phyloP scores from a whole-genome alignment of 2,888 invertebrate genomes.

The Acheta domesticus region DNA sequence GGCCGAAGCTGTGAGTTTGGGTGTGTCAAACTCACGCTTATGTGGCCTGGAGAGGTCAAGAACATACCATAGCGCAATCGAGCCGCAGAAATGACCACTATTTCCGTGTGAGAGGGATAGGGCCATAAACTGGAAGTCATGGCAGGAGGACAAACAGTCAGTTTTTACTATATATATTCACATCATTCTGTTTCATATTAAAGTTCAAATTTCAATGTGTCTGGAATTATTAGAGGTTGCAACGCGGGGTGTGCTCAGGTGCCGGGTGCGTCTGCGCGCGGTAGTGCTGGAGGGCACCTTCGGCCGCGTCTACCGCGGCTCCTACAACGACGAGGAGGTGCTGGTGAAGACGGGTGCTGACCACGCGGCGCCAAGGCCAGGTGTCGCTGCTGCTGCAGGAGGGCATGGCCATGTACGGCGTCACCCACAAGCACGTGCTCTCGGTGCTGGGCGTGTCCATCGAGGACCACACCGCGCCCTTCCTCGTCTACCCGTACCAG shows the following conservation, averaged over 20 bases:
- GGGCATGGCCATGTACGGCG: slow-evolving; percentile 63
- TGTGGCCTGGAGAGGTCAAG: too few species aligned
- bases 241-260: slow-evolving; percentile 52
- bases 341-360: slow-evolving; percentile 70
- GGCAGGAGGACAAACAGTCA: too few species aligned
- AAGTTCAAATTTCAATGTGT: too few species aligned
- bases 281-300: slow-evolving; percentile 76
- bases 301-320: slow-evolving; percentile 63
- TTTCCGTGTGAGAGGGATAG: too few species aligned
- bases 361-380: slow-evolving; percentile 84
- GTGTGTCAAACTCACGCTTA: too few species aligned
- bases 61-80: too few species aligned
- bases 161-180: too few species aligned
- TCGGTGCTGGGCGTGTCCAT: slow-evolving; percentile 85
- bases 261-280: slow-evolving; percentile 73
- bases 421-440: slow-evolving; percentile 68
- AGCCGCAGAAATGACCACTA: too few species aligned
- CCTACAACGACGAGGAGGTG: slow-evolving; percentile 62
- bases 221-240: too few species aligned
- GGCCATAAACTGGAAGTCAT: too few species aligned
- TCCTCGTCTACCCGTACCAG: slow-evolving; percentile 79
- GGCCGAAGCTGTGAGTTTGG: too few species aligned
- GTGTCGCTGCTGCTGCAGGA: slow-evolving; percentile 75
- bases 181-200: too few species aligned
- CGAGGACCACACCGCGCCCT: slow-evolving; percentile 84